Evolutionary conservation across 2,888 invertebrate species (phyloP).

Genomic region (Caenorhabditis angaria): DNA sequence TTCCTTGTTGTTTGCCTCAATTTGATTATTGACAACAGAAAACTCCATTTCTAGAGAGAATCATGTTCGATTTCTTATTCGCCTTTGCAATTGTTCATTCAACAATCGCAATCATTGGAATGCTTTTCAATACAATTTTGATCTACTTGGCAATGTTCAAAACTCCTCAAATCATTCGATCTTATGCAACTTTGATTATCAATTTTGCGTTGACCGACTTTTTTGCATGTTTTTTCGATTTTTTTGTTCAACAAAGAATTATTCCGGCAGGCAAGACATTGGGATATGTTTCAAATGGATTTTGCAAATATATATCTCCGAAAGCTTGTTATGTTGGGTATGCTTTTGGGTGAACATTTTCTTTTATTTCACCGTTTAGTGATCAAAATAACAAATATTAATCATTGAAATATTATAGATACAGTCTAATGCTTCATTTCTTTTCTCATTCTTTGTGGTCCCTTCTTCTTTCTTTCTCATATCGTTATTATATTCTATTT

Average conservation of each 20-base stretch:
- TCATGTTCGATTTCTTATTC: not conserved
- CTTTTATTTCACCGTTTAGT: not conserved
- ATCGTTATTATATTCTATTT: constrained; percentile 15
- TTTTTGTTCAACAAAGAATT: constrained; percentile 29
- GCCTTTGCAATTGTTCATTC: constrained; percentile 6
- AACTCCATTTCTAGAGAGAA: too few species aligned
- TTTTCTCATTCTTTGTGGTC: constrained; percentile 12
- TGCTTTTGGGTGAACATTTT: not conserved
- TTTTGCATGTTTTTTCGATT: constrained; percentile 22
- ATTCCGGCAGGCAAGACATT: constrained; percentile 9
- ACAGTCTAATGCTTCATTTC: constrained; percentile 13
- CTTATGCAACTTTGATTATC: constrained; percentile 28
- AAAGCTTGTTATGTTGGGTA: constrained; percentile 11
- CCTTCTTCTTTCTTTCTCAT: constrained; percentile 17
- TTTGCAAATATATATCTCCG: not conserved
- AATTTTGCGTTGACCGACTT: constrained; percentile 34
- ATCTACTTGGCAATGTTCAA: constrained; percentile 13
- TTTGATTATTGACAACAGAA: not conserved
- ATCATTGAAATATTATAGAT: not conserved
- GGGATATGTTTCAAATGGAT: constrained; percentile 10
- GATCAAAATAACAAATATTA: not conserved
- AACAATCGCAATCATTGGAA: constrained; percentile 8
- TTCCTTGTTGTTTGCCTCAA: not conserved
- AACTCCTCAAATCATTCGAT: constrained; percentile 16
- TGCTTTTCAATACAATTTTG: constrained; percentile 12